These are phyloP conservation scores for Philotrypesis tridentata DNA, from an alignment of 1,140 invertebrate genomes.

Conservation along the genomic window DNA sequence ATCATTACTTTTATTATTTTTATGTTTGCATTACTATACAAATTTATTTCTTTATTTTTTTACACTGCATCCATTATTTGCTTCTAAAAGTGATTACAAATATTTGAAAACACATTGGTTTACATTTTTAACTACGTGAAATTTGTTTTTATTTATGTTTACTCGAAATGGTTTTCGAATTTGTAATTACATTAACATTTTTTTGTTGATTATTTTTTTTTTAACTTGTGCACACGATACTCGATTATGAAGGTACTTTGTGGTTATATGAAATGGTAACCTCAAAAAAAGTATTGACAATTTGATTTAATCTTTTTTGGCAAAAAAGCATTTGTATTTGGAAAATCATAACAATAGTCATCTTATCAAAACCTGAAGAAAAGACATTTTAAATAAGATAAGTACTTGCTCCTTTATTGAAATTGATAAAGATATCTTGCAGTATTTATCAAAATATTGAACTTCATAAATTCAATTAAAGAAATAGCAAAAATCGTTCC, in stretches of 20 bases:
- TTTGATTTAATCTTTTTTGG: too few species aligned
- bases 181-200: slow-evolving; percentile 18
- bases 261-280: background rate
- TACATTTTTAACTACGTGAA: background rate
- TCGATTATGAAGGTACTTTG: slow-evolving; percentile 24
- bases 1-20: slow-evolving; percentile 50
- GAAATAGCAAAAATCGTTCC: too few species aligned
- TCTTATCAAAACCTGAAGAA: background rate
- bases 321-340: too few species aligned
- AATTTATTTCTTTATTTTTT: background rate
- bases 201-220: slow-evolving; percentile 19
- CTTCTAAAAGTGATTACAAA: slow-evolving; percentile 28
- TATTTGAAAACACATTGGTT: background rate
- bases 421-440: background rate
- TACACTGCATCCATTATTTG: background rate
- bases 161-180: background rate
- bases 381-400: background rate
- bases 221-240: background rate
- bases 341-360: background rate
- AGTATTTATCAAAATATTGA: background rate
- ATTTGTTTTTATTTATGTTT: slow-evolving; percentile 20
- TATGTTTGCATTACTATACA: background rate
- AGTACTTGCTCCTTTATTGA: too few species aligned
- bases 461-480: background rate
- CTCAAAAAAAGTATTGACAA: too few species aligned